Evolutionary conservation across 2,888 invertebrate species (phyloP).

Genomic region (Andrena flavipes): DNA sequence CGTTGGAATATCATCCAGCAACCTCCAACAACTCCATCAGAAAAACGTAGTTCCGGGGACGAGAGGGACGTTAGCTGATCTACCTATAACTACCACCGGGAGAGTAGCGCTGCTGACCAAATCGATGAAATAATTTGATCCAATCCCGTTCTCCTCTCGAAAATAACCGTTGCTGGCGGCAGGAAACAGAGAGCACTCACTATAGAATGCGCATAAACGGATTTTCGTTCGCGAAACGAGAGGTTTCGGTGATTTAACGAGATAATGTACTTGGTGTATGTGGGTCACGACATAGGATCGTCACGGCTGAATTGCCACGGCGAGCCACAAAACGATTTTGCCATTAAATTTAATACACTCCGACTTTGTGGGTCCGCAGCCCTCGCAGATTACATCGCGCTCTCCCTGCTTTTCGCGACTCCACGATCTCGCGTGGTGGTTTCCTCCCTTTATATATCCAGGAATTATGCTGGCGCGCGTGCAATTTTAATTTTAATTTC

Average conservation of each 20-base stretch:
- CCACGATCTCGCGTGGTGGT: not conserved
- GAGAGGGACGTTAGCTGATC: conserved; percentile 25
- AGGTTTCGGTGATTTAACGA: conserved; percentile 53
- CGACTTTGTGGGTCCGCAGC: conserved; percentile 16
- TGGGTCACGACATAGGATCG: conserved; percentile 49
- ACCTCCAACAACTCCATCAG: conserved; percentile 45
- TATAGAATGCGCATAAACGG: conserved; percentile 46
- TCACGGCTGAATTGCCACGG: conserved; percentile 40
- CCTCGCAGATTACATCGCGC: conserved; percentile 27
- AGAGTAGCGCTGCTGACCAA: conserved; percentile 16
- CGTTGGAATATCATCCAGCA: conserved; percentile 52
- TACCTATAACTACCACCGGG: not conserved
- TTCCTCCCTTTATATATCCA: not conserved
- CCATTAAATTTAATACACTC: conserved; percentile 60
- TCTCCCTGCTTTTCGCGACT: not conserved
- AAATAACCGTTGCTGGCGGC: conserved; percentile 8
- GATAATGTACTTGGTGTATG: conserved; percentile 55
- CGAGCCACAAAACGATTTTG: conserved; percentile 34
- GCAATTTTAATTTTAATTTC: not conserved
- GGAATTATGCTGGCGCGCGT: not conserved
- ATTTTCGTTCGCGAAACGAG: conserved; percentile 47
- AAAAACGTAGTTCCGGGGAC: conserved; percentile 48
- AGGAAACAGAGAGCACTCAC: conserved; percentile 18
- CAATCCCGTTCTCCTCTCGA: conserved; percentile 15
- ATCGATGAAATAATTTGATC: conserved; percentile 64